Conservation (phyloP, 2,113 vertebrate species). For the Platycercus adscitus region DNA sequence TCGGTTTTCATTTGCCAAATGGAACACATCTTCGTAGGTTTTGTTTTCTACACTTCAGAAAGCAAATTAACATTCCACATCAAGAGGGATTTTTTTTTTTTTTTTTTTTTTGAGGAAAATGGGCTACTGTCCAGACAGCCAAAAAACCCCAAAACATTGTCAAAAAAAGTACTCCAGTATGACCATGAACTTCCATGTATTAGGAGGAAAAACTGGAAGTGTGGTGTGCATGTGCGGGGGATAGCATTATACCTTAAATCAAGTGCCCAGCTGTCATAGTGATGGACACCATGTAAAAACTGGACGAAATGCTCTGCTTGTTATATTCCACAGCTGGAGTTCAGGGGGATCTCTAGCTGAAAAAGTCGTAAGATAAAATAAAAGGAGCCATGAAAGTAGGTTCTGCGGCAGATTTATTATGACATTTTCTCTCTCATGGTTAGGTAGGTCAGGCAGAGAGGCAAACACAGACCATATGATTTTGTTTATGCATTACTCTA, state of each 20-base stretch:
- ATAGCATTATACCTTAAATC: not conserved
- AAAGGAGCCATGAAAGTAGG: not conserved
- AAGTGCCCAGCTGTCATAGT: not conserved
- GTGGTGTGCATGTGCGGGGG: not conserved
- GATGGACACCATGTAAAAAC: not conserved
- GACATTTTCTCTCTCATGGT: not conserved
- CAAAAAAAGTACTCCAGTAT: not conserved
- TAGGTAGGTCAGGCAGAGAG: not conserved
- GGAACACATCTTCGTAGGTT: not conserved
- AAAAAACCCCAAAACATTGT: not conserved
- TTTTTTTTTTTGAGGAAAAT: not conserved
- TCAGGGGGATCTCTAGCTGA: not conserved
- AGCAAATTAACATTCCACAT: not conserved
- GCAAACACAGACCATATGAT: not conserved
- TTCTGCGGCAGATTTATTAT: not conserved
- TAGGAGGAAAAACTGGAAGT: not conserved
- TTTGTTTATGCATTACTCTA: not conserved
- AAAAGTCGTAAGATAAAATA: not conserved
- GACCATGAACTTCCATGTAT: not conserved
- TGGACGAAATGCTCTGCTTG: not conserved
- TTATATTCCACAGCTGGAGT: not conserved
- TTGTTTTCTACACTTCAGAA: not conserved
- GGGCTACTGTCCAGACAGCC: fast-evolving
- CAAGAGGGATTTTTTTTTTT: not conserved
- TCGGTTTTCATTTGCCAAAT: not conserved